Evolutionary conservation across 30 jellyfish, hydroid and myxozoan genomes (phyloP), one percentile per base, ranked within the genome.

Genomic region (Morbakka virulenta): DNA sequence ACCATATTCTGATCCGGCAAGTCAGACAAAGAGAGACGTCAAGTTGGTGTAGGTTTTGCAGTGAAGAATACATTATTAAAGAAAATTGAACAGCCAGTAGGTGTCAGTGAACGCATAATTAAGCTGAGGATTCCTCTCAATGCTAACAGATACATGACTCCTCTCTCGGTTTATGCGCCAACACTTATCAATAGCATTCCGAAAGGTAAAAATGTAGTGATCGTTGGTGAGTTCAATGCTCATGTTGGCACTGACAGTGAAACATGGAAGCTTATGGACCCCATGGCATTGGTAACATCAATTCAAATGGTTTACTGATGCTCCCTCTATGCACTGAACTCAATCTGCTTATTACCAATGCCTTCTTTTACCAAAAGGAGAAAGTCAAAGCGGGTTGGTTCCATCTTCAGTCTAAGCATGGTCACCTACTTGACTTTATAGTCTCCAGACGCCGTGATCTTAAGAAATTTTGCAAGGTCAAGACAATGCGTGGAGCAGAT

Each of bases 211-310:
- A n/a, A n/a, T n/a, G n/a, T n/a, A n/a, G n/a, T n/a, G n/a, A n/a
- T n/a, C n/a, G n/a, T 32, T 3, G 81, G 28, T 32, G 75, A 69
- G 74, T 69, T 69, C 81, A 69, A 29, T 35, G 81, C 81, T 6
- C 76, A 74, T 20, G 81, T 69, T 6, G 81, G 81, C 73, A 22
- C 33, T 6, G 74, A 69, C 28, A 29, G 2, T 17, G 74, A n/a
- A n/a, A 4, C n/a, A 2, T 69, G 81, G 81, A 35, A 35, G 74
- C 74, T 73, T 6, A 50, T 35, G 81, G 81, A 2, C 28, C 14
- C 29, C 76, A 26, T 35, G 81, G 81, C 4, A 23, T 69, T 31
- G 81, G 74, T 12, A 30, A 32, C 77, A 2, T 4, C 77, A 69
- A 69, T 74, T 9, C 24, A 48, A 69, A 69, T 25, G 76, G 81